Conservation (phyloP, 2,888 invertebrate genomes). For the Erebia ligea region DNA sequence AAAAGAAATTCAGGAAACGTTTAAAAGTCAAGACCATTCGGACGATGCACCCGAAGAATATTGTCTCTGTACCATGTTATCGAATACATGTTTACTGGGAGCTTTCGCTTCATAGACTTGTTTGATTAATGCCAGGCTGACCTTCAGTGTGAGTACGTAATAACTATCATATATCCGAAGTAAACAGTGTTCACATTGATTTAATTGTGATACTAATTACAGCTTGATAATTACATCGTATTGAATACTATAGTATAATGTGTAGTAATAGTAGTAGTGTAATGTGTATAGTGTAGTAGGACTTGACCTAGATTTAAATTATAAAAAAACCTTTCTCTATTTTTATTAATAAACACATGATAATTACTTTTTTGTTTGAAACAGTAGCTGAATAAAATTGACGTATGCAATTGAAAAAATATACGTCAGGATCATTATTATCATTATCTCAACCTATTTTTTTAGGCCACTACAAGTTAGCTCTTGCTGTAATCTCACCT, state of each 20-base stretch:
- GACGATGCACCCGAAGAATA: slow-evolving; percentile 60
- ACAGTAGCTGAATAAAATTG: no score
- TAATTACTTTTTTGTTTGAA: no score
- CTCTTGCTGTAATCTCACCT: no score
- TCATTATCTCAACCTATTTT: no score
- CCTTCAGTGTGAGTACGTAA: slow-evolving; percentile 19
- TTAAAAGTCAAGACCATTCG: slow-evolving; percentile 74
- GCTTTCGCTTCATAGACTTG: slow-evolving; percentile 27
- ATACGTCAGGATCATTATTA: no score
- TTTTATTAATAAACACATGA: no score
- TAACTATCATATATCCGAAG: slow-evolving; percentile 4
- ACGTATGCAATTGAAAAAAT: no score
- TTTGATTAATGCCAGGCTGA: slow-evolving; percentile 26
- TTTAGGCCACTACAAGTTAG: no score
- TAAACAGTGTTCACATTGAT: neutral
- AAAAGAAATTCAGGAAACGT: slow-evolving; percentile 72
- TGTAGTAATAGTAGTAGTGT: neutral
- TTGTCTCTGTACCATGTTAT: slow-evolving; percentile 45
- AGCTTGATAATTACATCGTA: neutral
- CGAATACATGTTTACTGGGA: slow-evolving; percentile 38
- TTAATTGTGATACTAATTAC: neutral
- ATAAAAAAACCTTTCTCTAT: neutral
- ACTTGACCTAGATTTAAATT: neutral
- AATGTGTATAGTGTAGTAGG: neutral
- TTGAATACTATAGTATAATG: no score